Conservation (phyloP, 2,113 vertebrate species). For the Vulpes vulpes region DNA sequence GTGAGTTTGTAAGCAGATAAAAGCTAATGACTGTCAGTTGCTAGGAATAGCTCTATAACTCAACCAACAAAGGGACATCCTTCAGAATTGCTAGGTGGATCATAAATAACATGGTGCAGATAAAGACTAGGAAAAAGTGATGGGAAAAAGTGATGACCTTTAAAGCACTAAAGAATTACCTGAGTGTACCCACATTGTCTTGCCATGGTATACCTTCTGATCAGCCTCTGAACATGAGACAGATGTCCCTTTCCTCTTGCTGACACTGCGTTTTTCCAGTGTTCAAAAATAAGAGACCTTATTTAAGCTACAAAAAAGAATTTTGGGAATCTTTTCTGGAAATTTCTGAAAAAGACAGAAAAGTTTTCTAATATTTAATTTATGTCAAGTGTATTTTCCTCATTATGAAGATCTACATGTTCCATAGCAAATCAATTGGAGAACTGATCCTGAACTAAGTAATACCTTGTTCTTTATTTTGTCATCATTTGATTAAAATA, state of each 20-base stretch:
- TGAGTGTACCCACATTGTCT: not conserved
- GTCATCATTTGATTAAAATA: not conserved
- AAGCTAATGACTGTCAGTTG: conserved; percentile 76
- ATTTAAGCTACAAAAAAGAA: not conserved
- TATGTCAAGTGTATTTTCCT: conserved; percentile 8
- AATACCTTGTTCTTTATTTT: not conserved
- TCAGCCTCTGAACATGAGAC: not conserved
- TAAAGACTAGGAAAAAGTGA: conserved; percentile 63
- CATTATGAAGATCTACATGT: not conserved
- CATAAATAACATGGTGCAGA: conserved; percentile 69
- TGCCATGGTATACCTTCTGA: not conserved
- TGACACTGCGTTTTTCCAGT: not conserved
- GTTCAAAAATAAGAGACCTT: not conserved
- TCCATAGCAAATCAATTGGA: not conserved
- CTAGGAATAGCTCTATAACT: conserved; percentile 73
- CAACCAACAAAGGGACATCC: conserved; percentile 57
- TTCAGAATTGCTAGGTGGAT: conserved; percentile 62
- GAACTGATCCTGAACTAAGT: not conserved
- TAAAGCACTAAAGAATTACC: not conserved
- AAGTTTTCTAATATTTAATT: conserved; percentile 23
- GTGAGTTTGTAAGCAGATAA: not conserved
- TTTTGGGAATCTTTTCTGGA: conserved; percentile 23
- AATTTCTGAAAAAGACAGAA: not conserved
- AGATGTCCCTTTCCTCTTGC: not conserved
- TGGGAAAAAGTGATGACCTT: conserved; percentile 53